Base-by-base conservation (phyloP, 2,888 invertebrate genomes). In the Melinopterus prodromus region DNA sequence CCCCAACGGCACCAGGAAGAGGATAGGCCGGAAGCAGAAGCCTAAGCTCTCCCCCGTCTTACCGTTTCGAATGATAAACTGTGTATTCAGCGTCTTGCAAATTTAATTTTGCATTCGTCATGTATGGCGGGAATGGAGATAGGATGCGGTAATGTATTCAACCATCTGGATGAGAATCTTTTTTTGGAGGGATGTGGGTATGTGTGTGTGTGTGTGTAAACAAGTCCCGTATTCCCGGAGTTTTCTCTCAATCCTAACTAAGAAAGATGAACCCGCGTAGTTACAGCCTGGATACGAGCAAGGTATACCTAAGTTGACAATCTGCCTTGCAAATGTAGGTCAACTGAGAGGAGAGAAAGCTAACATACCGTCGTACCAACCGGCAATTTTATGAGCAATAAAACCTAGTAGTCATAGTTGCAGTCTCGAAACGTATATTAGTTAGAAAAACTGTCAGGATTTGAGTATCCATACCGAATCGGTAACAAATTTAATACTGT, bases 81-180 rank as follows among this genome's bases (percentile, higher is more conserved):
- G 78, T 53, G 72, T 53, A 69, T 71, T 78, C 78, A 71, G 53
- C 78, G 38, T 78, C 78, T 71, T 71, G 72, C 78, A 78, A 78
- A 78, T 78, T 78, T 71, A 78, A 78, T 78, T 78, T 78, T 72
- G 16, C 71, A 78, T 78, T 72, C 69, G 78, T 78, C 78, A 78
- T 78, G 72, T 71, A 78, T 78, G 38, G 71, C 12, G 71, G 53
- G 53, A 53, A 53, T 2, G 12, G 53, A 53, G 53, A 53, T 53
- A 53, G 53, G 74, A 37, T 74, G 36, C n/a, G 9, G 36, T 71
- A 71, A 78, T 38, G 72, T 78, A 71, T 78, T 37, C 78, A 53
- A 71, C 26, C 71, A 36, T 15, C 69, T 14, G 74, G 26, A 26
- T 5, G 69, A 70, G 16, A 35, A 77, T 77, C n/a, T 71, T 72